Evolutionary conservation across 2,888 invertebrate species (phyloP).

Genomic region (Gasteruption jaculator): DNA sequence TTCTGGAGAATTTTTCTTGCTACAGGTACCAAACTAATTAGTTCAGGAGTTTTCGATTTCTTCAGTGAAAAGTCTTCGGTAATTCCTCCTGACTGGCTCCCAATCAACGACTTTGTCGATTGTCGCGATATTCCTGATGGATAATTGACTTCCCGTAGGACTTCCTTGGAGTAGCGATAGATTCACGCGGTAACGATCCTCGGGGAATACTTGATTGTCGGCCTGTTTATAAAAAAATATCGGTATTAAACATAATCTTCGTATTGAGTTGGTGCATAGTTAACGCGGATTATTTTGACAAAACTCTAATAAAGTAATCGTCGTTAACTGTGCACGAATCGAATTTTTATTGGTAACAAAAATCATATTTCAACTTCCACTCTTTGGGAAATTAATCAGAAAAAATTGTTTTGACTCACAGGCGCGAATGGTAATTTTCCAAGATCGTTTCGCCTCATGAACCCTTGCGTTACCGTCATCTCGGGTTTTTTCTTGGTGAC

Average conservation of each 20-base stretch:
- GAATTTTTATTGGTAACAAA: no score
- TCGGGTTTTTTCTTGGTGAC: constrained; percentile 40
- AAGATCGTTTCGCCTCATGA: constrained; percentile 21
- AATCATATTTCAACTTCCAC: background rate
- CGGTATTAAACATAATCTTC: no score
- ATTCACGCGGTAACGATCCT: constrained; percentile 28
- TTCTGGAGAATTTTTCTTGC: no score
- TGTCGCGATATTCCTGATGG: constrained; percentile 37
- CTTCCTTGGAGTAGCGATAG: constrained; percentile 39
- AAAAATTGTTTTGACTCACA: no score
- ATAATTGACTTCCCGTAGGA: constrained; percentile 45
- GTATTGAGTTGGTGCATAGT: no score
- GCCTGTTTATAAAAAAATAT: no score
- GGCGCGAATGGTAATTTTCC: constrained; percentile 22
- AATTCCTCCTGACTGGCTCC: constrained; percentile 52
- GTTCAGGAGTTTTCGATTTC: no score
- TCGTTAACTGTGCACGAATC: no score
- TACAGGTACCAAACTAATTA: no score
- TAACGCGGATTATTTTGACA: no score
- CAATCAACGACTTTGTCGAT: constrained; percentile 54
- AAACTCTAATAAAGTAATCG: no score
- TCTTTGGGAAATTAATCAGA: background rate
- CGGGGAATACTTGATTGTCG: constrained; percentile 45
- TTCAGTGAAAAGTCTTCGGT: constrained; percentile 47
- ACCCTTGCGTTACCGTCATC: constrained; percentile 31